Conservation (phyloP, 2,888 invertebrate species). For the Zeuzera pyrina region DNA sequence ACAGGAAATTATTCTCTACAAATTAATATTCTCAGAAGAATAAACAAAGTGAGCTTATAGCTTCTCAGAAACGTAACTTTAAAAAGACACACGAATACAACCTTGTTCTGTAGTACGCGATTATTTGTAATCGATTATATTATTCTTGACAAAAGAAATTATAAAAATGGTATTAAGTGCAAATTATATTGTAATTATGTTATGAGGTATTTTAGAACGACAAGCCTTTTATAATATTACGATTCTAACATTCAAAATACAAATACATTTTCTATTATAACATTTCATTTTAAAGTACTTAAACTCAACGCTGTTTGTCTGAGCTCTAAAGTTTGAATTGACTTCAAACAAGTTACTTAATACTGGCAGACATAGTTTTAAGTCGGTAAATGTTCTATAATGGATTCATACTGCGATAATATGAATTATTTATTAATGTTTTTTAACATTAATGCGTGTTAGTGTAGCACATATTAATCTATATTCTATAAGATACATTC, state of each 20-base stretch:
- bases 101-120: slow-evolving; percentile 21
- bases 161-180: no score
- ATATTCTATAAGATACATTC: no score
- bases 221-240: not conserved
- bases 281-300: not conserved
- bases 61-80: slow-evolving; percentile 26
- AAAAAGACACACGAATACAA: no score
- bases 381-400: slow-evolving; percentile 32
- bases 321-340: slow-evolving; percentile 27
- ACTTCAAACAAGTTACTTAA: slow-evolving; percentile 45
- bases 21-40: slow-evolving; percentile 26
- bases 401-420: slow-evolving; percentile 21
- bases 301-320: slow-evolving; percentile 1
- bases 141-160: no score
- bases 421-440: slow-evolving; percentile 28
- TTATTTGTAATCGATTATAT: not conserved
- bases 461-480: no score
- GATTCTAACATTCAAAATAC: not conserved
- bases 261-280: not conserved
- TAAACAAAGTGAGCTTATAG: slow-evolving; percentile 19
- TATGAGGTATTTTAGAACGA: no score
- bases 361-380: slow-evolving; percentile 5
- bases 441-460: slow-evolving; percentile 25
- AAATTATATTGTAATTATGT: no score
- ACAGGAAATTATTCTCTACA: slow-evolving; percentile 2